Evolutionary conservation across 1,140 invertebrate genomes (phyloP).

Genomic region (Eulimnadia texana): DNA sequence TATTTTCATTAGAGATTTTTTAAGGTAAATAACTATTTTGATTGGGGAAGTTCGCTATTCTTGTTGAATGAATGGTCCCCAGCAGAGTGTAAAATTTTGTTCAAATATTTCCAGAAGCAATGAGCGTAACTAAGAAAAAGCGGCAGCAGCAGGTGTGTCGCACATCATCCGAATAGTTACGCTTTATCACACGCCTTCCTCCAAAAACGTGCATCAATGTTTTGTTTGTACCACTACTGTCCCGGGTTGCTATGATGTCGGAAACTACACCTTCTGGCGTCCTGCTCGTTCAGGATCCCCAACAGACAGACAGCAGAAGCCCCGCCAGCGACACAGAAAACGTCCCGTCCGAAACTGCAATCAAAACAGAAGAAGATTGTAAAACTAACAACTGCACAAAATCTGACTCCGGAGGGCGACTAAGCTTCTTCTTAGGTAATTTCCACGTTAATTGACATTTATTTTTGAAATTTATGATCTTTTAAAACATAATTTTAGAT

Average conservation of each 20-base stretch:
- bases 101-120: background rate
- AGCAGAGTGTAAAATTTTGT: background rate
- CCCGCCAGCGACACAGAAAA: background rate
- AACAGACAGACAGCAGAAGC: background rate
- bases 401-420: background rate
- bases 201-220: background rate
- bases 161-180: no score
- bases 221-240: background rate
- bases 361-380: background rate
- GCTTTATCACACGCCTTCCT: background rate
- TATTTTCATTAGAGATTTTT: no score
- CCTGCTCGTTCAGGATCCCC: no score
- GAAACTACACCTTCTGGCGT: no score
- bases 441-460: background rate
- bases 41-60: no score
- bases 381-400: background rate
- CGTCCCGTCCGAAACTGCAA: background rate
- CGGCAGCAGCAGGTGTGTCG: background rate
- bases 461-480: background rate
- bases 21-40: no score
- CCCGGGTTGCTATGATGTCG: no score
- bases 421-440: conserved; percentile 10
- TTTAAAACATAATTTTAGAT: no score
- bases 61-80: no score
- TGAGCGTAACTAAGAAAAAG: background rate